A percentile compares a stretch with the other conserved stretches of the same genome.
These are phyloP conservation scores for Hyposmocoma kahamanoa DNA, from an alignment of 1,140 invertebrate genomes.

Conservation along the genomic window DNA sequence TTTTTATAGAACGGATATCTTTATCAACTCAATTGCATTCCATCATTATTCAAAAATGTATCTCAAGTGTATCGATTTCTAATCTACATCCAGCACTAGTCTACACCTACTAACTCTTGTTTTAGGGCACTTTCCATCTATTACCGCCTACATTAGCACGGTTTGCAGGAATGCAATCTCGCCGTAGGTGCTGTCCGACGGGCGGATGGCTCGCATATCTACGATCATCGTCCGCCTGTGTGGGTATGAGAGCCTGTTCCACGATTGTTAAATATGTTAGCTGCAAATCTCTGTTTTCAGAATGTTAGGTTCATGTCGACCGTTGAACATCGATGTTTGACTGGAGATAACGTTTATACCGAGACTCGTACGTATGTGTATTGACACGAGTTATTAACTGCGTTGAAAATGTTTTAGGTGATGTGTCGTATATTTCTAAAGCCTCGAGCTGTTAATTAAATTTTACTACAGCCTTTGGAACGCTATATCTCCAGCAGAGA, in stretches of 20 bases:
- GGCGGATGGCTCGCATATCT: conserved; percentile 21
- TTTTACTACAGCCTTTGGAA: too few species aligned
- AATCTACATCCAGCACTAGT: background rate
- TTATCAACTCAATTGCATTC: too few species aligned
- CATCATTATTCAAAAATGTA: too few species aligned
- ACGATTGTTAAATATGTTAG: background rate
- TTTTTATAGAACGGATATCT: too few species aligned
- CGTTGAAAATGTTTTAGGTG: too few species aligned
- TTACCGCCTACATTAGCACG: conserved; percentile 49
- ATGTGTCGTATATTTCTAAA: too few species aligned
- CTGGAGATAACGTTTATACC: too few species aligned
- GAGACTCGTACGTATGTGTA: too few species aligned
- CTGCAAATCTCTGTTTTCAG: background rate
- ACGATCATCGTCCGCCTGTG: conserved; percentile 17
- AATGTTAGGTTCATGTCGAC: background rate
- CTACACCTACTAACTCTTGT: conserved; percentile 17
- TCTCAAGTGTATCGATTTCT: background rate
- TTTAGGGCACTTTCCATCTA: conserved; percentile 43
- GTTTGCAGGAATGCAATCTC: conserved; percentile 52
- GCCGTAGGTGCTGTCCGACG: conserved; percentile 32
- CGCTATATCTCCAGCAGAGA: too few species aligned
- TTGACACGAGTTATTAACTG: too few species aligned
- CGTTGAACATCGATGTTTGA: background rate
- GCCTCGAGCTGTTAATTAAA: too few species aligned
- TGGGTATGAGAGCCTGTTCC: background rate